A percentile compares a stretch with the other conserved stretches of the same genome.
Conservation (phyloP, 1,140 invertebrate genomes). For the Pseudomyrmex dendroicus region DNA sequence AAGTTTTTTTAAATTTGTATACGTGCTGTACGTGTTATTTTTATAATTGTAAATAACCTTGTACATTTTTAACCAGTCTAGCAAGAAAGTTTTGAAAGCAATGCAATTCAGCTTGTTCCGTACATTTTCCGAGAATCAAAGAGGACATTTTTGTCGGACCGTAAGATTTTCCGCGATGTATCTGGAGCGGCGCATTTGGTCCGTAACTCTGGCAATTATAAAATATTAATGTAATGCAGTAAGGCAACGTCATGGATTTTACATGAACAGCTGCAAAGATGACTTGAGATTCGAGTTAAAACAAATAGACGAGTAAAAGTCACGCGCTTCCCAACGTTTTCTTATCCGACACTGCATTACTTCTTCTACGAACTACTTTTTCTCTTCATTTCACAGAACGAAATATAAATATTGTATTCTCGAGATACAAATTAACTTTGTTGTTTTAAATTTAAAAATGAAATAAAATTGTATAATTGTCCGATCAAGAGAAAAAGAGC, state of each 20-base stretch:
- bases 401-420: neutral
- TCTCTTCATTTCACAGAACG: neutral
- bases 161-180: slow-evolving; percentile 18
- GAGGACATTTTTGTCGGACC: neutral
- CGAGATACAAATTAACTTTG: neutral
- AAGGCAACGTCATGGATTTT: slow-evolving; percentile 42
- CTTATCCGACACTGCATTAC: neutral
- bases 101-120: slow-evolving; percentile 3
- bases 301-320: neutral
- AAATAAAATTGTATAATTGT: too few relatives aligned
- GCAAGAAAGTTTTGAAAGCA: neutral
- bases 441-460: too few relatives aligned
- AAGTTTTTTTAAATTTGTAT: too few relatives aligned
- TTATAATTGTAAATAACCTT: neutral
- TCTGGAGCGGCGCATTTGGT: slow-evolving; percentile 6
- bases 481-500: too few relatives aligned
- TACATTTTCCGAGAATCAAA: slow-evolving; percentile 26
- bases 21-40: neutral
- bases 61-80: neutral
- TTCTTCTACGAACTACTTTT: neutral
- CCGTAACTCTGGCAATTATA: slow-evolving; percentile 25
- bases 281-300: slow-evolving; percentile 9
- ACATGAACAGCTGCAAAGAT: slow-evolving; percentile 32
- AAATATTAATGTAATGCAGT: slow-evolving; percentile 48
- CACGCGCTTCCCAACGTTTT: slow-evolving; percentile 4